Evolutionary conservation across 2,888 invertebrate species (phyloP).

Genomic region (Panorpa germanica): DNA sequence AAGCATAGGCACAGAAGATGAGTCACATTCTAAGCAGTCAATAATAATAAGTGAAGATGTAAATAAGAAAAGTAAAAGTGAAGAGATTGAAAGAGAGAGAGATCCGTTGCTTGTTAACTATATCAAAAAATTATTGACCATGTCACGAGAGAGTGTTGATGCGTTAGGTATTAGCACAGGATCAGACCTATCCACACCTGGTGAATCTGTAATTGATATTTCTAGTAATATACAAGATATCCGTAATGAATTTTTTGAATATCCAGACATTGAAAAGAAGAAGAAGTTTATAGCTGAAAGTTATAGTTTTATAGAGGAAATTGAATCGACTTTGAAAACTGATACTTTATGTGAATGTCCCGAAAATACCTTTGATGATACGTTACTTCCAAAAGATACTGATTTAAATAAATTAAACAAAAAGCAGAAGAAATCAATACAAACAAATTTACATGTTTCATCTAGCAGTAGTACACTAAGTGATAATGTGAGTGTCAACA

Average conservation of each 20-base stretch:
- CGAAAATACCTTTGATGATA: no score
- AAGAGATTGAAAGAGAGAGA: constrained; percentile 11
- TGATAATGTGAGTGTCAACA: no score
- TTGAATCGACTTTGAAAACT: constrained; percentile 21
- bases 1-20: background rate
- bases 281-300: constrained; percentile 21
- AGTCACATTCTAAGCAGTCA: background rate
- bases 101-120: constrained; percentile 25
- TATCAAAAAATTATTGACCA: constrained; percentile 28
- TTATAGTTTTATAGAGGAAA: constrained; percentile 19
- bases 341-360: no score
- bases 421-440: no score
- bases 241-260: constrained; percentile 10
- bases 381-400: no score
- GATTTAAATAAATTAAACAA: no score
- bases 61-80: background rate
- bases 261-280: no score
- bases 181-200: constrained; percentile 28
- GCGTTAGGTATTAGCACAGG: constrained; percentile 25
- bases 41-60: background rate
- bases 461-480: no score
- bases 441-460: no score
- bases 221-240: constrained; percentile 19
- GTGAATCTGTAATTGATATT: constrained; percentile 25
- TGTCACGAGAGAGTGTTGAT: constrained; percentile 29